These are phyloP conservation scores for Achatina immaculata DNA, from an alignment of 1,140 invertebrate genomes.

Conservation along the genomic window DNA sequence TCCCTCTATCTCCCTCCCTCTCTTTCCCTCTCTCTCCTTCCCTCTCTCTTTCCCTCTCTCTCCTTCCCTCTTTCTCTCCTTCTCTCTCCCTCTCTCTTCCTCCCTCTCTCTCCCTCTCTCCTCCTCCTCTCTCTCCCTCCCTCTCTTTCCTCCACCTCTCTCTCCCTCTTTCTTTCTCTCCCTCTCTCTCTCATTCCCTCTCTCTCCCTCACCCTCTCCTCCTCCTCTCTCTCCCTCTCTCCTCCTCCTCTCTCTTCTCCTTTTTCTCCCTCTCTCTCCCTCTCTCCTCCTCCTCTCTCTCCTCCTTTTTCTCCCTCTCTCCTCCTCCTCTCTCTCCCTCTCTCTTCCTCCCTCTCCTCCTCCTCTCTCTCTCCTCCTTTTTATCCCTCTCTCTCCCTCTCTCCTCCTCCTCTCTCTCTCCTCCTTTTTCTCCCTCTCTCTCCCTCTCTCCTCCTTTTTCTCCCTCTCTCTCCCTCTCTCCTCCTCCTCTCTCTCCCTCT, in stretches of 20 bases:
- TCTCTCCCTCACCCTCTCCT: too few species aligned
- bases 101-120: constrained; percentile 7
- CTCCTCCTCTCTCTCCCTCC: not conserved
- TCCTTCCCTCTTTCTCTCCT: not conserved
- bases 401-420: constrained; percentile 17
- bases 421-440: constrained; percentile 3
- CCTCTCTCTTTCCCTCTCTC: constrained; percentile 1
- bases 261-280: constrained; percentile 27
- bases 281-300: constrained; percentile 13
- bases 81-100: too few species aligned
- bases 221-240: too few species aligned
- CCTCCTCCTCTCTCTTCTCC: constrained; percentile 17
- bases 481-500: not conserved
- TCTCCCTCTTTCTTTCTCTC: constrained; percentile 17
- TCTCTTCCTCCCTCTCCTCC: constrained; percentile 19
- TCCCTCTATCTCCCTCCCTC: not conserved
- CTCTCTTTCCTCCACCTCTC: constrained; percentile 24
- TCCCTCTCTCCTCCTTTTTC: constrained; percentile 16
- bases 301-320: constrained; percentile 12
- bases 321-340: constrained; percentile 16
- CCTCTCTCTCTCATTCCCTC: constrained; percentile 1
- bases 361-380: constrained; percentile 27
- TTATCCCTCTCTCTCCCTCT: too few species aligned
- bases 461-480: constrained; percentile 1
- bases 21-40: constrained; percentile 12